Conservation (phyloP, 2,888 invertebrate genomes). For the Synanthedon andrenaeformis region DNA sequence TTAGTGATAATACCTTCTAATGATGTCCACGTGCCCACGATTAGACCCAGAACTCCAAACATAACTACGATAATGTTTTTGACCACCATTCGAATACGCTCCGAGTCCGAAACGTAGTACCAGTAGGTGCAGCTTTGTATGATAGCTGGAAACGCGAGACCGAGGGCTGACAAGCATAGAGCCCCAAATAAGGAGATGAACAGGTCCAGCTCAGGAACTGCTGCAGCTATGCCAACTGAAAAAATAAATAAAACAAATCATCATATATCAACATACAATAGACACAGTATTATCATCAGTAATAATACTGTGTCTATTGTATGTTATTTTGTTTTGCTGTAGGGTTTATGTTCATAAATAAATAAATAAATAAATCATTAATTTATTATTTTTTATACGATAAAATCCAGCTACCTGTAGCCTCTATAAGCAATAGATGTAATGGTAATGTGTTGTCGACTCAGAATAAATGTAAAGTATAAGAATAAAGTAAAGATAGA, state of each 20-base stretch:
- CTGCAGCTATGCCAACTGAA: slow-evolving; percentile 85
- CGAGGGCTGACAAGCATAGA: slow-evolving; percentile 87
- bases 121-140: slow-evolving; percentile 88
- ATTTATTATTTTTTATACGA: neutral
- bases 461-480: too few species aligned
- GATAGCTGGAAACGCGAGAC: slow-evolving; percentile 90
- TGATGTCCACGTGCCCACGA: slow-evolving; percentile 79
- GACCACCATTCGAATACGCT: slow-evolving; percentile 67
- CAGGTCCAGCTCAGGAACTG: slow-evolving; percentile 86
- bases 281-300: too few species aligned
- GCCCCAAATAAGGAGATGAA: slow-evolving; percentile 90
- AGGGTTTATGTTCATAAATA: too few species aligned
- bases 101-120: slow-evolving; percentile 71
- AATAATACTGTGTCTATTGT: too few species aligned
- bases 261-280: too few species aligned
- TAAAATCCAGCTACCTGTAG: neutral
- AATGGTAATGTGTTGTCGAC: neutral
- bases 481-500: too few species aligned
- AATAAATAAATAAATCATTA: slow-evolving; percentile 9
- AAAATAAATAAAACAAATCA: slow-evolving; percentile 13
- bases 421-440: slow-evolving; percentile 1
- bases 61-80: slow-evolving; percentile 74
- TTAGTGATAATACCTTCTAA: slow-evolving; percentile 73
- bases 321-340: too few species aligned
- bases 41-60: slow-evolving; percentile 75